Evolutionary conservation across 1,140 invertebrate genomes (phyloP), one percentile per base, ranked within the genome.

Genomic region (Chironomus striatipennis): DNA sequence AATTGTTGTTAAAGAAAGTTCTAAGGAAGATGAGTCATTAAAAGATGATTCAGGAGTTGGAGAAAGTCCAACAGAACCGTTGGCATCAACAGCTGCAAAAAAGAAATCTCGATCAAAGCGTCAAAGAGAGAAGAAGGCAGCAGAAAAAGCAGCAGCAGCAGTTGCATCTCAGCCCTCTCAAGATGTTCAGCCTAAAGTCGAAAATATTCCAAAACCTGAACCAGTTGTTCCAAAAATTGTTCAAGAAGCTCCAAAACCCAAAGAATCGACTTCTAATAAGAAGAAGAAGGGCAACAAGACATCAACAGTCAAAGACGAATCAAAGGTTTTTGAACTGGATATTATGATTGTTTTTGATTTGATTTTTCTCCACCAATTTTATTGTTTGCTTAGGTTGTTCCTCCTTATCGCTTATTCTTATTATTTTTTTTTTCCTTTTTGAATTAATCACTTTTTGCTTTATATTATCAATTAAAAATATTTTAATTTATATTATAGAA

Each of bases 391-490:
- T 43, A 43, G 21, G 15, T 43, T 20, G 18, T 18, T 12, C 43
- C 42, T 15, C 64, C 12, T 57, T 10, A 74, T 73, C 15, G 43
- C 12, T 21, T 8, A 73, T 57, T 17, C 24, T 47, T 43, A 34
- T 4, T 74, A 57, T 47, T 43, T 24, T 17, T 20, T 73, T 15
- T 3, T 47, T 20, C 20, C 7, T 4, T 73, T 75, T 34, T 73
- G 15, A 5, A 57, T 34, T 20, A 64, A 43, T 43, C 12, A 57
- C 20, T 72, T 74, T 73, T 72, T 74, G 77, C 73, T 77, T 76
- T 80, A 6, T 0, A 70, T 70, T 70, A 18, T 20, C 18, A 7
- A 67, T 17, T 70, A 21, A 70, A 20, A 18, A 8, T 70, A 70
- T 21, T 70, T 2, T 70, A 20, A 7, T 67, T 67, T 20, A 15